Evolutionary conservation across 2,113 vertebrate species (phyloP).

Genomic region (Chamaetylas fuelleborni): DNA sequence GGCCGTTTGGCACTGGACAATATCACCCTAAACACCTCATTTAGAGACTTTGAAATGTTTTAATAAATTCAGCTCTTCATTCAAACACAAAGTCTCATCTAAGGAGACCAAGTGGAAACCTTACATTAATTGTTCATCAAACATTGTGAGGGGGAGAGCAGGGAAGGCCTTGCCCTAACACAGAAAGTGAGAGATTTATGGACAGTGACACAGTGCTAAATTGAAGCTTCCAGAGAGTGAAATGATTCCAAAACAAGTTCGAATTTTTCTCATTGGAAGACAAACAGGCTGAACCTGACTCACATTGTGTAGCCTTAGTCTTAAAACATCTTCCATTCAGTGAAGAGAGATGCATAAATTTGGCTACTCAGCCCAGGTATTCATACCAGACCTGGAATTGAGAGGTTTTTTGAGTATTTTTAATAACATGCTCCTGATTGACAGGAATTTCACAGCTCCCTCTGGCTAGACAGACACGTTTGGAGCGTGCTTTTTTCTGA

Average conservation of each 20-base stretch:
- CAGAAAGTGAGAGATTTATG: background rate
- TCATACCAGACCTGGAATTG: background rate
- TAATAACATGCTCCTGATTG: background rate
- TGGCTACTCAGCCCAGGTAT: background rate
- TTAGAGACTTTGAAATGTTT: background rate
- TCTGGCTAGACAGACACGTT: background rate
- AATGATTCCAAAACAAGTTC: background rate
- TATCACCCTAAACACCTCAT: background rate
- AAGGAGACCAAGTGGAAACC: background rate
- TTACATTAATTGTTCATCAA: background rate
- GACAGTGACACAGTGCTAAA: background rate
- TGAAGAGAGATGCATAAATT: background rate
- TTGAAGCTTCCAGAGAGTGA: background rate
- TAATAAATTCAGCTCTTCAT: background rate
- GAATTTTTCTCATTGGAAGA: background rate
- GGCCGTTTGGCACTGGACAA: background rate
- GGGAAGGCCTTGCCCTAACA: background rate
- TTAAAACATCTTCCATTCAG: background rate
- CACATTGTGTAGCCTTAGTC: background rate
- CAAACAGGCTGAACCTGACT: background rate
- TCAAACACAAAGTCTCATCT: background rate
- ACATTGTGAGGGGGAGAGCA: background rate
- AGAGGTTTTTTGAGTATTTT: background rate
- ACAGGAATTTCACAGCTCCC: background rate
- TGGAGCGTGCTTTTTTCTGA: background rate